Percentiles rank a stretch among this genome's conserved stretches.
Conservation (phyloP, 2,888 invertebrate genomes). For the Xestobium rufovillosum region DNA sequence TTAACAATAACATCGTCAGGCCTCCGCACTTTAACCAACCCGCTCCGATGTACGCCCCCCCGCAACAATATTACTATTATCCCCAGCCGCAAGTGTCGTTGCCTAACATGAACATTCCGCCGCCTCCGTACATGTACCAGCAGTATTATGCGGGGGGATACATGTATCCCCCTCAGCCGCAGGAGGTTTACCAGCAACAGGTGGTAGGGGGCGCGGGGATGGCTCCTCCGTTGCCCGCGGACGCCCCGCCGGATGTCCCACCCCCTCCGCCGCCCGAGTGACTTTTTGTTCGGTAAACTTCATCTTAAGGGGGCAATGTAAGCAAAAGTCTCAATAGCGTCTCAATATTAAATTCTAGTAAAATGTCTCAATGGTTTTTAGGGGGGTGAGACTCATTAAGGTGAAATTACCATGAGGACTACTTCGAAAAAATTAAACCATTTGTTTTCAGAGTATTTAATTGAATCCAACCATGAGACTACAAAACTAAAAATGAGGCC, state of each 20-base stretch:
- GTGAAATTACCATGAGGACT: too few species aligned
- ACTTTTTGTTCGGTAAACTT: too few species aligned
- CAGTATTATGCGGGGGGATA: slow-evolving; percentile 33
- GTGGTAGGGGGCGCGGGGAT: slow-evolving; percentile 25
- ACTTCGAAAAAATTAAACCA: too few species aligned
- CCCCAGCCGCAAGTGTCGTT: slow-evolving; percentile 16
- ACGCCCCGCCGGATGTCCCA: slow-evolving; percentile 54
- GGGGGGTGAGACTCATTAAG: too few species aligned
- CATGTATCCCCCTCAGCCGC: slow-evolving; percentile 30
- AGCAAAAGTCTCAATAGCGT: too few species aligned
- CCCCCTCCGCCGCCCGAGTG: slow-evolving; percentile 51
- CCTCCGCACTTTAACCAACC: slow-evolving; percentile 14
- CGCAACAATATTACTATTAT: slow-evolving; percentile 6
- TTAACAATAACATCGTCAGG: slow-evolving; percentile 22
- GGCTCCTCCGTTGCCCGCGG: slow-evolving; percentile 50
- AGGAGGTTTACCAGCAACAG: slow-evolving; percentile 32
- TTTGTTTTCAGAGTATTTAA: too few species aligned
- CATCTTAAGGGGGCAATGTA: too few species aligned
- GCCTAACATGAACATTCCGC: slow-evolving; percentile 30
- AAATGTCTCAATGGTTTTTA: too few species aligned
- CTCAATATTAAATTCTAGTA: too few species aligned
- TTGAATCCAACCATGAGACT: too few species aligned
- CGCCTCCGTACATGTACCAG: slow-evolving; percentile 29
- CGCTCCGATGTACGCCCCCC: not conserved
- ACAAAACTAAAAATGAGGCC: too few species aligned